These are phyloP conservation scores for Oedothorax gibbosus DNA, from an alignment of 1,140 invertebrate species.

Conservation along the genomic window DNA sequence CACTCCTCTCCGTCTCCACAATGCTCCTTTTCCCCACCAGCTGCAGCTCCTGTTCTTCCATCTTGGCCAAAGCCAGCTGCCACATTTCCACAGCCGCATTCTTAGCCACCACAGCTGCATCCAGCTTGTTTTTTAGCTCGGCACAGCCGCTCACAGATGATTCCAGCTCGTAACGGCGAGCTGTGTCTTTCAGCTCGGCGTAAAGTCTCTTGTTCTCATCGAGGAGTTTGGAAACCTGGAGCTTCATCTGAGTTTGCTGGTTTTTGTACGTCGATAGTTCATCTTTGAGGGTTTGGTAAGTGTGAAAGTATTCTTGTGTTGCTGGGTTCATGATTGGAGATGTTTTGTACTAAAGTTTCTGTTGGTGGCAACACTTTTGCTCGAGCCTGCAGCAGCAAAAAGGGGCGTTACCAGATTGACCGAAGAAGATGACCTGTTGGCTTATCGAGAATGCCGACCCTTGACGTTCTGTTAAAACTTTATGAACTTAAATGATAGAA, in stretches of 20 bases:
- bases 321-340: conserved; percentile 20
- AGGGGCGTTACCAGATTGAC: too few relatives aligned
- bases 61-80: conserved; percentile 26
- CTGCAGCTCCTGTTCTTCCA: conserved; percentile 31
- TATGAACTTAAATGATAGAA: too few relatives aligned
- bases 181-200: conserved; percentile 34
- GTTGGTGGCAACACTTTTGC: too few relatives aligned
- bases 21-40: conserved; percentile 39
- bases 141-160: conserved; percentile 14
- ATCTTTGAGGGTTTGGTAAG: conserved; percentile 9
- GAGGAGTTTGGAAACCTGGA: conserved; percentile 25
- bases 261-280: conserved; percentile 17
- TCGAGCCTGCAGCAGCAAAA: too few relatives aligned
- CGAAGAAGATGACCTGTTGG: too few relatives aligned
- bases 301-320: conserved; percentile 37
- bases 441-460: too few relatives aligned
- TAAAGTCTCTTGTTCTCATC: conserved; percentile 31
- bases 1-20: conserved; percentile 1
- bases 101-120: conserved; percentile 1
- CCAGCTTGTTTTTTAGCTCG: not conserved
- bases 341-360: not conserved
- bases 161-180: not conserved
- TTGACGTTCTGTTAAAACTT: too few relatives aligned
- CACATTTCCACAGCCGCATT: conserved; percentile 40
- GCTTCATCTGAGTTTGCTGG: conserved; percentile 20